These are phyloP conservation scores for Periophthalmodon schlosseri DNA, from an alignment of 2,113 vertebrate genomes.

Conservation along the genomic window DNA sequence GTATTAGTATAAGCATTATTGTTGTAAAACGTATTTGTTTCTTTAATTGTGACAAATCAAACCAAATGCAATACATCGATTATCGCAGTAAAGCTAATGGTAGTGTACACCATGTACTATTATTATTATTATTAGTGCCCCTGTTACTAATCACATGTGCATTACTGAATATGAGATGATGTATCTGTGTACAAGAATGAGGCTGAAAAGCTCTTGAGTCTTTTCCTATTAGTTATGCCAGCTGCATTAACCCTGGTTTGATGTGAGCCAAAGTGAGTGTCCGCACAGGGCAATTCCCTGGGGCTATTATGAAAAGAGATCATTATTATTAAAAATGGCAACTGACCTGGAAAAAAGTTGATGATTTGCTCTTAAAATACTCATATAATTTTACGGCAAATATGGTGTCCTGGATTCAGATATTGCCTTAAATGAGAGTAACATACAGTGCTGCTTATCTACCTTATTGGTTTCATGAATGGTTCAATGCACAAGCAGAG, in stretches of 20 bases:
- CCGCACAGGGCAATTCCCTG: conserved; percentile 18
- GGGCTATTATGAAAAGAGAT: conserved; percentile 44
- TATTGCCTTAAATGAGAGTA: conserved; percentile 19
- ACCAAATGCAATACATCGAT: too few species aligned
- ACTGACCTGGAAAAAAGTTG: conserved; percentile 50
- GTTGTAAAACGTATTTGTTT: too few species aligned
- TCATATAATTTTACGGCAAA: conserved; percentile 37
- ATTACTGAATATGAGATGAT: neutral
- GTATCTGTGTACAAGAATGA: conserved; percentile 17
- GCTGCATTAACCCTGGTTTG: conserved; percentile 22
- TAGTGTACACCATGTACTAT: too few species aligned
- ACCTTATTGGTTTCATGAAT: conserved; percentile 44
- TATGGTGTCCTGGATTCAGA: conserved; percentile 24
- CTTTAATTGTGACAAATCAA: too few species aligned
- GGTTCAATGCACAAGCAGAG: conserved; percentile 31
- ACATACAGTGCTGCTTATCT: conserved; percentile 14
- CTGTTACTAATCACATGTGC: neutral
- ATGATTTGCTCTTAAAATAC: conserved; percentile 39
- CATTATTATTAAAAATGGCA: conserved; percentile 57
- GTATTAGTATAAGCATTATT: too few species aligned
- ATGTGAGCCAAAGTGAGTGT: conserved; percentile 1
- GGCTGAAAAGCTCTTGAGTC: conserved; percentile 15
- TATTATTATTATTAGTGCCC: neutral
- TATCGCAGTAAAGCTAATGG: too few species aligned
- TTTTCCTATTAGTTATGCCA: conserved; percentile 15